phyloP scores from a whole-genome alignment of 1,140 invertebrate species.

The Trachymyrmex cornetzi region DNA sequence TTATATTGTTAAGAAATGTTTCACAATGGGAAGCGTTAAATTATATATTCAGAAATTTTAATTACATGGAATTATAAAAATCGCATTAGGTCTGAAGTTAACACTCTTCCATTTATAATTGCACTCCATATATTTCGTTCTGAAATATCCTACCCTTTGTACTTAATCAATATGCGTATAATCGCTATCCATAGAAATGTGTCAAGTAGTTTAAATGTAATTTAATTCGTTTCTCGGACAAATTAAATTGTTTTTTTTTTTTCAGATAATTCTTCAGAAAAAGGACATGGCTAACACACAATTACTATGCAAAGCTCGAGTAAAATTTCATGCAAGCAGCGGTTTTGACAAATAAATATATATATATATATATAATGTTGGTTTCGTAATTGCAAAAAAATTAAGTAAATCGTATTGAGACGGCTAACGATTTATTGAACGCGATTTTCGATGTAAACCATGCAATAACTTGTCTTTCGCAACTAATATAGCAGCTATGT shows the following conservation, averaged over 20 bases:
- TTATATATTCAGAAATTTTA: background rate
- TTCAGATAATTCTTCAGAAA: conserved; percentile 22
- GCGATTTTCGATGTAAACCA: background rate
- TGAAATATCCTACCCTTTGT: background rate
- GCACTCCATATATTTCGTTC: background rate
- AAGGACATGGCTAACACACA: conserved; percentile 52
- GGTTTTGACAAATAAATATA: background rate
- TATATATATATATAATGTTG: background rate
- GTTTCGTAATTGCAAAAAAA: background rate
- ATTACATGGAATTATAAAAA: background rate
- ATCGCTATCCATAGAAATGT: background rate
- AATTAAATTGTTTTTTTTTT: background rate
- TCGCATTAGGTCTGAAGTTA: background rate
- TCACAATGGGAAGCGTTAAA: background rate
- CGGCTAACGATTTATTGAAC: conserved; percentile 17
- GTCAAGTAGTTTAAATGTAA: background rate
- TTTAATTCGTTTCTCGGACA: background rate
- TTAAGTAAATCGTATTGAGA: background rate
- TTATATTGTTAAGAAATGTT: background rate
- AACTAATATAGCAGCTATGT: conserved; percentile 13
- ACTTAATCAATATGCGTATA: background rate
- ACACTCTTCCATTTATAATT: background rate
- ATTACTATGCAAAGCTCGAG: conserved; percentile 37
- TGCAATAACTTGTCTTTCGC: background rate
- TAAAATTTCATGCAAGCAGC: conserved; percentile 40